Conservation (phyloP, 1,140 invertebrate genomes). For the Agraylea sexmaculata region DNA sequence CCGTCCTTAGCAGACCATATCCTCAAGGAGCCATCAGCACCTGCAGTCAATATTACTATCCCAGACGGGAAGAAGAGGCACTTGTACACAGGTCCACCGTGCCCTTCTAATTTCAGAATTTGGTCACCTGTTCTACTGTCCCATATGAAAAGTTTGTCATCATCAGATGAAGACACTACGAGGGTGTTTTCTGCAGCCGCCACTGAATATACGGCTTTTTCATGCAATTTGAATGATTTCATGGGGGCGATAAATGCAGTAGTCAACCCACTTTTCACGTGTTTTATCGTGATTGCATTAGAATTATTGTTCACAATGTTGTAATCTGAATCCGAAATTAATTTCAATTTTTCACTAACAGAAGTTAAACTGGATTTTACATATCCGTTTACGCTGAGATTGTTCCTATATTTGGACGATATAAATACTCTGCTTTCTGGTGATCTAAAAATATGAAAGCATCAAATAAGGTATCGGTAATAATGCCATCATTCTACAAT, state of each 20-base stretch:
- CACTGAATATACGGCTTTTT: constrained; percentile 38
- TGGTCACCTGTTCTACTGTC: constrained; percentile 42
- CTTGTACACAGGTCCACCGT: constrained; percentile 56
- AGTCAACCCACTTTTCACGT: constrained; percentile 29
- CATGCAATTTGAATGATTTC: constrained; percentile 32
- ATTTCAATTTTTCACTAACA: constrained; percentile 31
- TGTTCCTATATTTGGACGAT: constrained; percentile 33
- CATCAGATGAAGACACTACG: constrained; percentile 47
- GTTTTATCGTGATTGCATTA: constrained; percentile 31
- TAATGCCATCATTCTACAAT: too few species aligned
- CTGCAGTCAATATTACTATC: constrained; percentile 52
- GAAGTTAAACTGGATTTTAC: constrained; percentile 26
- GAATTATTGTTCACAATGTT: constrained; percentile 28
- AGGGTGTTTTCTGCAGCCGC: constrained; percentile 46
- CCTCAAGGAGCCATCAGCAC: constrained; percentile 55
- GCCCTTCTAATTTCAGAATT: constrained; percentile 49
- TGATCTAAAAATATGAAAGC: constrained; percentile 30
- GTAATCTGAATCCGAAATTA: constrained; percentile 29
- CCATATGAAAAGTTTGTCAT: constrained; percentile 51
- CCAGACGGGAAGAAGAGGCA: constrained; percentile 63
- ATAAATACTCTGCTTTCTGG: constrained; percentile 35
- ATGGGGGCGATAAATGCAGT: constrained; percentile 35
- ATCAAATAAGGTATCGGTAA: too few species aligned
- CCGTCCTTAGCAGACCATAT: constrained; percentile 61
- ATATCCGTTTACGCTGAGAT: constrained; percentile 32